These are phyloP conservation scores for Drosophila ficusphila DNA, from an alignment of 1,140 invertebrate species.

Conservation along the genomic window DNA sequence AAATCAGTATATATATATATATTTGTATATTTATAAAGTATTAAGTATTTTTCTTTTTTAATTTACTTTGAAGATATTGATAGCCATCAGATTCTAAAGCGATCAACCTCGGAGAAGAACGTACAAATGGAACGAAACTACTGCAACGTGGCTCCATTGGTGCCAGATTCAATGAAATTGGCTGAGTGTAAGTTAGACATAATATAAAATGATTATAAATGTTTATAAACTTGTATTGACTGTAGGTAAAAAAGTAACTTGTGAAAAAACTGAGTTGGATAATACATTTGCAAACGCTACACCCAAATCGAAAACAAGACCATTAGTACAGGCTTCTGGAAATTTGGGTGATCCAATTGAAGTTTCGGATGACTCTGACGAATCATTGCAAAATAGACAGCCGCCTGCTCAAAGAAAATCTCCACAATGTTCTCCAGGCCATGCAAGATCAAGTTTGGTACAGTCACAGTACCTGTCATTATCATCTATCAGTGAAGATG, in stretches of 20 bases:
- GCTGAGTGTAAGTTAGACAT: conserved; percentile 13
- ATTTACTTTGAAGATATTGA: conserved; percentile 21
- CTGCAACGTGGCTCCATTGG: conserved; percentile 79
- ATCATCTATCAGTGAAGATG: neutral
- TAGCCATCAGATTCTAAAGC: neutral
- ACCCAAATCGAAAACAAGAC: conserved; percentile 4
- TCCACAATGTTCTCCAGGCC: neutral
- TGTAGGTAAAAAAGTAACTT: neutral
- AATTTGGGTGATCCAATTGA: conserved; percentile 74
- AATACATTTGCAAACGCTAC: neutral
- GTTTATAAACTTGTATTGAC: neutral
- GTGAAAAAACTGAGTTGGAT: neutral
- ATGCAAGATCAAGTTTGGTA: conserved; percentile 12
- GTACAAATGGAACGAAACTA: conserved; percentile 51
- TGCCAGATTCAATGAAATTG: conserved; percentile 67
- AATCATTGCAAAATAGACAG: conserved; percentile 8
- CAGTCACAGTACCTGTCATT: conserved; percentile 16
- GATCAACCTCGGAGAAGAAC: conserved; percentile 2
- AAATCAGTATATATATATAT: too few relatives aligned
- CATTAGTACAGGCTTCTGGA: conserved; percentile 35
- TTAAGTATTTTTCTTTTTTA: neutral
- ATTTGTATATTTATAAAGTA: neutral
- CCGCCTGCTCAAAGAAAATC: neutral
- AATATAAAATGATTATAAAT: neutral
- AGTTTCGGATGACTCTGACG: conserved; percentile 72